These are phyloP conservation scores for Drosophila lini DNA, from an alignment of 1,140 invertebrate species.

Conservation along the genomic window DNA sequence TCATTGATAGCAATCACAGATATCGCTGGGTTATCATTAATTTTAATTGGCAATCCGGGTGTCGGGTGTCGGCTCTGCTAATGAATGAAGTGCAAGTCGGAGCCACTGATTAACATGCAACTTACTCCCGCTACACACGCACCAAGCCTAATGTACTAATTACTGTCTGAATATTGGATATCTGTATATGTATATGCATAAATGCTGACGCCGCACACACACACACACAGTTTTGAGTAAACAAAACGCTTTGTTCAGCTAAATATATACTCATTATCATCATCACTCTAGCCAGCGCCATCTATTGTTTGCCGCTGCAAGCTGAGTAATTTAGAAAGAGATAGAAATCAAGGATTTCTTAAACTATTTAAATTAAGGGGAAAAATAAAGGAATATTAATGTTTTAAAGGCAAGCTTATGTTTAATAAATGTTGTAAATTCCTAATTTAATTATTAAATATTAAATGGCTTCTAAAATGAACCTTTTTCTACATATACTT, in stretches of 20 bases:
- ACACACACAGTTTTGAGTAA: constrained; percentile 1
- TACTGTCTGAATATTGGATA: neutral
- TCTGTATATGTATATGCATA: neutral
- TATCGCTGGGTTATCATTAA: constrained; percentile 30
- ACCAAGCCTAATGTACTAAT: constrained; percentile 26
- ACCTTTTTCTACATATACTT: neutral
- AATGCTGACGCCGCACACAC: constrained; percentile 9
- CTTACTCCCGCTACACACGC: constrained; percentile 34
- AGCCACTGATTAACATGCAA: constrained; percentile 41
- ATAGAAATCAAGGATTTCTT: neutral
- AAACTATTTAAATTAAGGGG: neutral
- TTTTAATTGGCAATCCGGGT: constrained; percentile 33
- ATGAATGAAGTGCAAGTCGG: constrained; percentile 43
- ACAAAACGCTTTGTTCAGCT: neutral
- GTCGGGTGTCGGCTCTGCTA: constrained; percentile 19
- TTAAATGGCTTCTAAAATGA: neutral
- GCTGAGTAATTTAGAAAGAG: neutral
- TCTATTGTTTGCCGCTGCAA: neutral
- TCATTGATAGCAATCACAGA: constrained; percentile 22
- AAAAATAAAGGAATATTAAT: neutral
- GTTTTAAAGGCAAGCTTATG: neutral
- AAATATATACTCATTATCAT: neutral
- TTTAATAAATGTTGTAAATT: neutral
- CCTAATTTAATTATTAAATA: neutral
- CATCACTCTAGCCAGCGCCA: neutral